phyloP scores from a whole-genome alignment of 2,113 vertebrate species.

The Macquaria australasica region DNA sequence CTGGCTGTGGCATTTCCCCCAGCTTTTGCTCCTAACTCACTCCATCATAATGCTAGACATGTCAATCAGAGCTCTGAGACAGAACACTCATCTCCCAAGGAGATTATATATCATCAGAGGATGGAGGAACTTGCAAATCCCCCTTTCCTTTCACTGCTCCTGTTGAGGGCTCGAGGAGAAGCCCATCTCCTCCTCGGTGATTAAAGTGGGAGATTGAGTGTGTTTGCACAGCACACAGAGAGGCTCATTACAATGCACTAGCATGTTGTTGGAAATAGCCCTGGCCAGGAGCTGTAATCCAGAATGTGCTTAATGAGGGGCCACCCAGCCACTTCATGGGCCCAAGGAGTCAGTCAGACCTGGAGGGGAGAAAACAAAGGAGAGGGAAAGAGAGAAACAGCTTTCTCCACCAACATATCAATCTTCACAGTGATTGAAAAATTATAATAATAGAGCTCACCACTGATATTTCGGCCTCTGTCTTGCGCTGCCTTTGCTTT shows the following conservation, averaged over 20 bases:
- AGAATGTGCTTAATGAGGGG: constrained; percentile 83
- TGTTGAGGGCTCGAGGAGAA: constrained; percentile 67
- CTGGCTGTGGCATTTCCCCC: constrained; percentile 52
- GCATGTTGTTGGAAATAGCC: constrained; percentile 82
- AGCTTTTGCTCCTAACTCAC: constrained; percentile 49
- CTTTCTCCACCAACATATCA: constrained; percentile 68
- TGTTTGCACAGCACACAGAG: constrained; percentile 72
- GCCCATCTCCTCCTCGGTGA: constrained; percentile 79
- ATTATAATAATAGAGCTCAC: constrained; percentile 69
- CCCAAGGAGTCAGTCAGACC: constrained; percentile 60
- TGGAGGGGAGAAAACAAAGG: constrained; percentile 43
- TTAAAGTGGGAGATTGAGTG: constrained; percentile 84
- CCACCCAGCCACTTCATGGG: constrained; percentile 77
- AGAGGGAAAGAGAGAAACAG: constrained; percentile 40
- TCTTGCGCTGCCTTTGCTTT: constrained; percentile 50
- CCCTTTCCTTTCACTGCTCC: constrained; percentile 62
- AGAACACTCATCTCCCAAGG: constrained; percentile 80
- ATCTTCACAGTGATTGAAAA: constrained; percentile 79
- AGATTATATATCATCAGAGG: constrained; percentile 87
- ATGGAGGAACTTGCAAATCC: constrained; percentile 84
- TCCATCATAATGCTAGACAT: constrained; percentile 67
- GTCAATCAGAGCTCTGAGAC: constrained; percentile 81
- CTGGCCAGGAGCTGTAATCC: constrained; percentile 81
- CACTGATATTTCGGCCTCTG: constrained; percentile 51
- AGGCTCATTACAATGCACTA: constrained; percentile 86